Evolutionary conservation across 2,113 vertebrate species (phyloP).

Genomic region (Polyodon spathula): DNA sequence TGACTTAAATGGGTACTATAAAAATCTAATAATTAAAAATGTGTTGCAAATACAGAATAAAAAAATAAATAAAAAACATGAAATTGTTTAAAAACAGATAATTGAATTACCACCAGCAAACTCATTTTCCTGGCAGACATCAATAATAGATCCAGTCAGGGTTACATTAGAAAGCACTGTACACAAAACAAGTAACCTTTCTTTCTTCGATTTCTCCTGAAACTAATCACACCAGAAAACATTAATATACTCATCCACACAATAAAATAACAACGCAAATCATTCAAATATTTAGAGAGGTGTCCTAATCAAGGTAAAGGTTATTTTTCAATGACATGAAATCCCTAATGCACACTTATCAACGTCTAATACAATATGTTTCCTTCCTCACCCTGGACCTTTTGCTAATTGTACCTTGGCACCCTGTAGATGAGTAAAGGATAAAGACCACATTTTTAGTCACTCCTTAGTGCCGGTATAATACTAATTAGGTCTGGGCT

Average conservation of each 20-base stretch:
- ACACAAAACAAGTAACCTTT: too few relatives aligned
- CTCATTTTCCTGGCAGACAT: too few relatives aligned
- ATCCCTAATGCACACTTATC: background rate
- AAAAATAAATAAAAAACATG: too few relatives aligned
- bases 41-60: too few relatives aligned
- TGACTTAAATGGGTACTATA: too few relatives aligned
- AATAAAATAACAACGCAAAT: background rate
- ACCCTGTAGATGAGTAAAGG: background rate
- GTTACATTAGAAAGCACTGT: too few relatives aligned
- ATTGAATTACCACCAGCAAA: too few relatives aligned
- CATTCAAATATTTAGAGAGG: background rate
- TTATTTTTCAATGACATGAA: slow-evolving; percentile 1
- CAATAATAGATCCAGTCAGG: too few relatives aligned
- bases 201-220: too few relatives aligned
- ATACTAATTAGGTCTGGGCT: too few relatives aligned
- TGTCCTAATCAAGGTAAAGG: background rate
- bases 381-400: background rate
- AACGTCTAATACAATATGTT: background rate
- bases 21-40: too few relatives aligned
- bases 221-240: background rate
- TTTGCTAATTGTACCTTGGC: background rate
- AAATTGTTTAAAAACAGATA: too few relatives aligned
- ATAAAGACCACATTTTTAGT: background rate
- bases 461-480: background rate
- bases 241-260: background rate